Base-by-base conservation (phyloP, 2,797 vertebrate genomes). In the Myotis vivesi region DNA sequence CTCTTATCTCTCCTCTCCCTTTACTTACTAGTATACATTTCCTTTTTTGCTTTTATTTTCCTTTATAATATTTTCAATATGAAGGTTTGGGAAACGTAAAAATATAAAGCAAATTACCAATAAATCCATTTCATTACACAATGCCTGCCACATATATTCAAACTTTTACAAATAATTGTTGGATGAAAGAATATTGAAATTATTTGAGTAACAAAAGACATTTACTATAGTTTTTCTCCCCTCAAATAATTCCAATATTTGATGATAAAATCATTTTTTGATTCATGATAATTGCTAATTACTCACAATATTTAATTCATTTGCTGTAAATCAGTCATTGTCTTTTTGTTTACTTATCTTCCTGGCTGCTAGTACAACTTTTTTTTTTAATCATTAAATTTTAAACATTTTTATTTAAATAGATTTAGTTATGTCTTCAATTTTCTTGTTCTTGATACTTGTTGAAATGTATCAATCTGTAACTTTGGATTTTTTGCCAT, bases 231-330 rank as follows among this genome's bases (percentile, higher is more conserved):
- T 89, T 90, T 94, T 91, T 69, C 5, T 66, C 33, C 15, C 20
- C 3, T 66, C n/a, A 91, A 86, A 38, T 66, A 10, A 8, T 71
- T 77, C 9, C 7, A 94, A 15, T 64, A 90, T 91, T 53, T 94
- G 10, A 64, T 90, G 22, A 91, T 23, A 85, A 94, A 94, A 80
- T 89, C 0, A 87, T 28, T 25, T 93, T 91, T 89, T 79, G 38
- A 94, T 64, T 7, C 8, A 22, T 71, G 11, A 72, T n/a, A 93
- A 77, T 30, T 79, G 5, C 57, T 77, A 89, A 72, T 89, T 30
- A 66, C 72, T 86, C 3, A 73, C 2, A 95, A 69, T 89, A 95
- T 83, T 95, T 75, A 64, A 23, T 49, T 79, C 16, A 66, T 68
- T 91, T 55, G 28, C 10, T 55, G 11, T 51, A 82, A 41, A 3